Evolutionary conservation across 1,140 invertebrate species (phyloP).

Genomic region (Branchinecta lynchi): DNA sequence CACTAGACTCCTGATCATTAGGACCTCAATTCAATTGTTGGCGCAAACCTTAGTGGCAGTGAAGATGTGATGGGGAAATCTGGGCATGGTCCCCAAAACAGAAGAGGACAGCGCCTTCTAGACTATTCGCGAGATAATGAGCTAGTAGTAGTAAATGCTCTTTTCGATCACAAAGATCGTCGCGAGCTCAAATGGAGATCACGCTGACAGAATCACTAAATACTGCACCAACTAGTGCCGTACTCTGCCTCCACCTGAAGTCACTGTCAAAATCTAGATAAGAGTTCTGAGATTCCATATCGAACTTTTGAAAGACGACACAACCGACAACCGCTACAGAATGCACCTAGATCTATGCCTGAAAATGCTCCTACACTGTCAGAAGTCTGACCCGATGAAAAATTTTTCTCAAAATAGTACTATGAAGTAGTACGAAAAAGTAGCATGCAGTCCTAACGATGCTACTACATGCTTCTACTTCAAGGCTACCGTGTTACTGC

Average conservation of each 20-base stretch:
- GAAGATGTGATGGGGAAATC: background rate
- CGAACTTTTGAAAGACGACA: slow-evolving; percentile 1
- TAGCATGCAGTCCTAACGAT: too few species aligned
- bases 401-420: too few species aligned
- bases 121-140: background rate
- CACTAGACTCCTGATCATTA: too few species aligned
- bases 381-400: too few species aligned
- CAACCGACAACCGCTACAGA: background rate
- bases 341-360: background rate
- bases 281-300: slow-evolving; percentile 9
- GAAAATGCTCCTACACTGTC: background rate
- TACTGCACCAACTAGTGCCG: background rate
- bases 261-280: background rate
- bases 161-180: background rate
- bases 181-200: background rate
- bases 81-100: background rate
- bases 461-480: too few species aligned
- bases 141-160: background rate
- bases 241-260: background rate
- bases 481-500: too few species aligned
- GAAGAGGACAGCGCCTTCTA: background rate
- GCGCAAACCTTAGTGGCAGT: background rate
- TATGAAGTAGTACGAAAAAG: too few species aligned
- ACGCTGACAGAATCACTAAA: background rate
- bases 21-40: background rate